Evolutionary conservation across 2,113 vertebrate genomes (phyloP).

Genomic region (Microcebus murinus): DNA sequence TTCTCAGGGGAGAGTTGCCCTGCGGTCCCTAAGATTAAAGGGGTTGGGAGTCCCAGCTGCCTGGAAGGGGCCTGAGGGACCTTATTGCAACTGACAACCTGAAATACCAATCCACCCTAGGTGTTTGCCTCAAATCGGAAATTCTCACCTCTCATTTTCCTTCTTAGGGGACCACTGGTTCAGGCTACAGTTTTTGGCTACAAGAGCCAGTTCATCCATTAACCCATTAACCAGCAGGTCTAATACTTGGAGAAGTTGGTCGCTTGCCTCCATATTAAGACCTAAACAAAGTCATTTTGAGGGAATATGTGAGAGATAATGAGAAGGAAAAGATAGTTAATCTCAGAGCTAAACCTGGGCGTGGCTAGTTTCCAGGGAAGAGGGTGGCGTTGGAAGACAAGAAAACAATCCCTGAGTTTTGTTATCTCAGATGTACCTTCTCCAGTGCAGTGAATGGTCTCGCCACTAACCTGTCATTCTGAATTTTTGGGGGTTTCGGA

Average conservation of each 20-base stretch:
- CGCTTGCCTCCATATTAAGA: not conserved
- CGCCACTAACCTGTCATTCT: not conserved
- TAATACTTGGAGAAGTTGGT: not conserved
- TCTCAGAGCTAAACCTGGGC: not conserved
- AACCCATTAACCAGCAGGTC: not conserved
- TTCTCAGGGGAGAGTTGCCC: not conserved
- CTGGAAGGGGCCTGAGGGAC: too few relatives aligned
- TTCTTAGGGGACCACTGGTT: not conserved
- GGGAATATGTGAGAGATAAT: not conserved
- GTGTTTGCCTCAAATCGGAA: not conserved
- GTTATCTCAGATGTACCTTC: not conserved
- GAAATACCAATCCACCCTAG: not conserved
- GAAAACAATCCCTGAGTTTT: not conserved
- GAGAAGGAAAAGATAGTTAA: not conserved
- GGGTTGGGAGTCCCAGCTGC: not conserved
- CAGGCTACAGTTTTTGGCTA: not conserved
- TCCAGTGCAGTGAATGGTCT: not conserved
- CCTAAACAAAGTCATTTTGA: not conserved
- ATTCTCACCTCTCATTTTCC: not conserved
- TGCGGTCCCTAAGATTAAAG: not conserved
- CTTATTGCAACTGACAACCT: not conserved
- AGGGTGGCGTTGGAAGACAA: not conserved
- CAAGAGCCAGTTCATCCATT: not conserved
- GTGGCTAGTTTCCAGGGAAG: not conserved
- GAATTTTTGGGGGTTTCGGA: not conserved